Conservation (phyloP, 1,140 invertebrate genomes). For the Eriosoma lanigerum region DNA sequence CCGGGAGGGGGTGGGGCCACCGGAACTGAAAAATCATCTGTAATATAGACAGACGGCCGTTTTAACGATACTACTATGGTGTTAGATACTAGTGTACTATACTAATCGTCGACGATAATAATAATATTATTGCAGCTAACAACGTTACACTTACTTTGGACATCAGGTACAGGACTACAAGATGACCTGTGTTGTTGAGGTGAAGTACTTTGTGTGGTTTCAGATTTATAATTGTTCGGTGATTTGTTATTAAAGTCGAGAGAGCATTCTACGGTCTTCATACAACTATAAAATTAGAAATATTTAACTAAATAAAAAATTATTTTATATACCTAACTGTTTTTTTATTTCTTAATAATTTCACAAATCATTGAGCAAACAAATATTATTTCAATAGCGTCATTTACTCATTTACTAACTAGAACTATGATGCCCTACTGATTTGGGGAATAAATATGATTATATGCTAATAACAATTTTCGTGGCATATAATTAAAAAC, state of each 20-base stretch:
- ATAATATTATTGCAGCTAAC: background rate
- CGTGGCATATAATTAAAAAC: slow-evolving; percentile 41
- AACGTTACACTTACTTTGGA: slow-evolving; percentile 49
- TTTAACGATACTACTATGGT: slow-evolving; percentile 22
- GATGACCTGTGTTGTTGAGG: slow-evolving; percentile 47
- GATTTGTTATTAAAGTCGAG: slow-evolving; percentile 41
- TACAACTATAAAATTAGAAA: slow-evolving; percentile 49
- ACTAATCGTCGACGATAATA: slow-evolving; percentile 2
- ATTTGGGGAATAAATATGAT: slow-evolving; percentile 1
- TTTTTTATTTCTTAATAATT: slow-evolving; percentile 22
- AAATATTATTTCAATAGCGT: slow-evolving; percentile 43
- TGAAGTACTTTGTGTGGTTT: slow-evolving; percentile 33
- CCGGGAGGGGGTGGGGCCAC: slow-evolving; percentile 58
- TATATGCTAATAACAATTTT: slow-evolving; percentile 30
- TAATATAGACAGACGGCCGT: slow-evolving; percentile 57
- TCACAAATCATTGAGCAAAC: slow-evolving; percentile 34
- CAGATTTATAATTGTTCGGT: slow-evolving; percentile 35
- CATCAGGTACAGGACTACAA: slow-evolving; percentile 49
- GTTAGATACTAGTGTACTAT: too few relatives aligned
- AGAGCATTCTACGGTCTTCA: slow-evolving; percentile 51
- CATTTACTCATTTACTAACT: slow-evolving; percentile 41
- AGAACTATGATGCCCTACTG: background rate
- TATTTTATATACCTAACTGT: slow-evolving; percentile 3
- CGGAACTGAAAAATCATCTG: slow-evolving; percentile 51
- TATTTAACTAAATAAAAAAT: slow-evolving; percentile 6